Conservation (phyloP, 2,797 vertebrate genomes). For the Sciaenops ocellatus region DNA sequence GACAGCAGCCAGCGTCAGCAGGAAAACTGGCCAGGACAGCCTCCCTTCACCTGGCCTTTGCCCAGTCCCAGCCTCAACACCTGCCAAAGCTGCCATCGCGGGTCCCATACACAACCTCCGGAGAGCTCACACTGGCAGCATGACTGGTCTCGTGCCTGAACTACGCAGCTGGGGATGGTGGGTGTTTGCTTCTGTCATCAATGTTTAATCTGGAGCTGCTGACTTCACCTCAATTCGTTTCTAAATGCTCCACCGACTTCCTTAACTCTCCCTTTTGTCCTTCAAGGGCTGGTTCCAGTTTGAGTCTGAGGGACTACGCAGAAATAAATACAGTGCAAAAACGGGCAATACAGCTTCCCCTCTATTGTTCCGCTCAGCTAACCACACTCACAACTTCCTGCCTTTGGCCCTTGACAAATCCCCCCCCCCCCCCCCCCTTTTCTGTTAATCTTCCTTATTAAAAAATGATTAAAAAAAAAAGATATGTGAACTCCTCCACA, state of each 20-base stretch:
- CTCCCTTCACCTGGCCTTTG: conserved; percentile 47
- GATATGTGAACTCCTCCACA: too few relatives aligned
- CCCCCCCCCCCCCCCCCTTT: not conserved
- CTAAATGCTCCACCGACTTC: conserved; percentile 3
- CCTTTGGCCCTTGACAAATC: conserved; percentile 20
- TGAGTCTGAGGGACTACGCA: conserved; percentile 50
- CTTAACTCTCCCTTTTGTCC: conserved; percentile 56
- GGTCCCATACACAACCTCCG: conserved; percentile 28
- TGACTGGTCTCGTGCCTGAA: conserved; percentile 30
- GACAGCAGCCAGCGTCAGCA: conserved; percentile 86
- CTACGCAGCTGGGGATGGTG: not conserved
- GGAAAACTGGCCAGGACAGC: conserved; percentile 77
- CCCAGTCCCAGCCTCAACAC: conserved; percentile 35
- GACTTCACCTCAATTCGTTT: not conserved
- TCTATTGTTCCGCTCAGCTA: conserved; percentile 73
- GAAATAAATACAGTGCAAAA: conserved; percentile 39
- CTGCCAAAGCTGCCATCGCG: conserved; percentile 53
- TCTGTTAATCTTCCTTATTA: conserved; percentile 1
- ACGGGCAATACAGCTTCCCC: conserved; percentile 70
- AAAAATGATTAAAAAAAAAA: not conserved
- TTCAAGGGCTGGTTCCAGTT: conserved; percentile 27
- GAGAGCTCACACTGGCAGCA: conserved; percentile 58
- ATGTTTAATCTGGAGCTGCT: not conserved
- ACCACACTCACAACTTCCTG: conserved; percentile 78
- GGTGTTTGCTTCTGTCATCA: conserved; percentile 15